Evolutionary conservation across 2,797 vertebrate species (phyloP).

Genomic region (Anguilla anguilla): DNA sequence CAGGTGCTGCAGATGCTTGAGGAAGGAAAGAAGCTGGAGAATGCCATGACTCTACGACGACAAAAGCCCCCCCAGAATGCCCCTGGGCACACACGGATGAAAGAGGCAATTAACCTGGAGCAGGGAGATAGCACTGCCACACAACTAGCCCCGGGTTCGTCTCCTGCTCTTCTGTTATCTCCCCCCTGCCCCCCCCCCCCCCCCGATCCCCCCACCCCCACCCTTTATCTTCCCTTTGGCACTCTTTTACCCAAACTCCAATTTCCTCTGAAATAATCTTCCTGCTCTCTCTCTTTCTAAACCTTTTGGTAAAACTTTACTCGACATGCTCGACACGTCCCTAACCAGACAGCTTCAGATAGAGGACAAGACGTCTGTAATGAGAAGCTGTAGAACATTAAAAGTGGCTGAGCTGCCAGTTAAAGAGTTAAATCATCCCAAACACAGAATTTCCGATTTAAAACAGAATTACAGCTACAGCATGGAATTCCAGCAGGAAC

Average conservation of each 20-base stretch:
- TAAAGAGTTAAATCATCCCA: no score
- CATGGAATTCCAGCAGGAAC: no score
- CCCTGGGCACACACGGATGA: neutral
- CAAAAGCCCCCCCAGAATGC: neutral
- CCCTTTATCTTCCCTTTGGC: neutral
- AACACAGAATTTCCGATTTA: no score
- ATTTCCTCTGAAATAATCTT: constrained; percentile 5
- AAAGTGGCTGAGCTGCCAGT: no score
- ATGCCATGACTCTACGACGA: neutral
- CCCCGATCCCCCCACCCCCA: neutral
- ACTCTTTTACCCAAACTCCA: neutral
- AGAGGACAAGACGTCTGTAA: neutral
- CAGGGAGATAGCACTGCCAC: neutral
- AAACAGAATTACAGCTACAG: no score
- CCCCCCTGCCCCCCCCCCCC: no score
- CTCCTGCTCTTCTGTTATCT: neutral
- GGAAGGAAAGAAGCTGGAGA: neutral
- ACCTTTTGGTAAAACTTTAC: neutral
- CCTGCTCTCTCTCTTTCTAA: neutral
- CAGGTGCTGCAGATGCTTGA: neutral
- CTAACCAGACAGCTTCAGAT: neutral
- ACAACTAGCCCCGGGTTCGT: neutral
- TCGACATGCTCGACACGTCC: neutral
- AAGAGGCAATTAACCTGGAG: constrained; percentile 8
- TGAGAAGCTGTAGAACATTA: neutral